Conservation (phyloP, 1,140 invertebrate genomes). For the Rhizoglyphus robini region DNA sequence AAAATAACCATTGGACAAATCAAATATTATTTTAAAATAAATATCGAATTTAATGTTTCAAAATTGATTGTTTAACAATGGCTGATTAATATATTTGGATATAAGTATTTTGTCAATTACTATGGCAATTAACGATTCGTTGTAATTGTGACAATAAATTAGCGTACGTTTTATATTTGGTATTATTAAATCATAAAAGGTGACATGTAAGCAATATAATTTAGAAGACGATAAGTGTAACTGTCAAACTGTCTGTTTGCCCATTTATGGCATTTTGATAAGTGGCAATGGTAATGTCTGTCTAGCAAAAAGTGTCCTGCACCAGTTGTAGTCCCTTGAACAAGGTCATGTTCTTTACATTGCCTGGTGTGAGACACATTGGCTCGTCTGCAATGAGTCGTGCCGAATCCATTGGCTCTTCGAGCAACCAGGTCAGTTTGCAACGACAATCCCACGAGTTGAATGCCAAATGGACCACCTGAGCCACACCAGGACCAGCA, state of each 20-base stretch:
- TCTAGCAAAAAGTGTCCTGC: constrained; percentile 16
- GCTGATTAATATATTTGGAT: too few relatives aligned
- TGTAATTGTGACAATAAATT: neutral
- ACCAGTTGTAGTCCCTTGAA: constrained; percentile 5
- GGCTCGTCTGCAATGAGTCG: constrained; percentile 3
- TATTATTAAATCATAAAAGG: neutral
- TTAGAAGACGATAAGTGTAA: neutral
- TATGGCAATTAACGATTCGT: neutral
- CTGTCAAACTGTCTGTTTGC: too few relatives aligned
- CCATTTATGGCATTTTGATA: too few relatives aligned
- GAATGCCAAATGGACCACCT: neutral
- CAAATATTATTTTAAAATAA: too few relatives aligned
- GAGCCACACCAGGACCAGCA: neutral
- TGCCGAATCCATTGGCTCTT: constrained; percentile 5
- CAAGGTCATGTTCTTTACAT: neutral
- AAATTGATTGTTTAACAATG: too few relatives aligned
- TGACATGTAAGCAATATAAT: neutral
- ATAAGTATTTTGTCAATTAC: neutral
- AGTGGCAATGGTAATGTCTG: neutral
- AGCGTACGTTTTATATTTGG: neutral
- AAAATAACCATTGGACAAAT: neutral
- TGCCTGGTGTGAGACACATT: neutral
- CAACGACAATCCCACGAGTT: constrained; percentile 19
- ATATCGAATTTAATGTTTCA: neutral
- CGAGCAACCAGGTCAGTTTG: constrained; percentile 1